Evolutionary conservation across 2,113 vertebrate species (phyloP).

Genomic region (Rhinolophus ferrumequinum): DNA sequence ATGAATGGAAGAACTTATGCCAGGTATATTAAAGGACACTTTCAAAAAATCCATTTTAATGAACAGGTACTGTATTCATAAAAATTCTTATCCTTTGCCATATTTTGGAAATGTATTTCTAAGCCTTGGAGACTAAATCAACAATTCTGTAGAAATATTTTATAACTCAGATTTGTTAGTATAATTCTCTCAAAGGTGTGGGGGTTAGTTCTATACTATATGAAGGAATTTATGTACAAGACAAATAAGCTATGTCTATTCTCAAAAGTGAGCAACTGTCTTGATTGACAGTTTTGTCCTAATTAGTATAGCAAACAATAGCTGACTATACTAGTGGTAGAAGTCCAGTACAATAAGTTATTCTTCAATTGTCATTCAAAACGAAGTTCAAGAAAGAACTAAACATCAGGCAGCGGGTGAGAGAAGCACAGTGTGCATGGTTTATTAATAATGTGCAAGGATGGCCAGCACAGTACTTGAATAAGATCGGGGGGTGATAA

Average conservation of each 20-base stretch:
- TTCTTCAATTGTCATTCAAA: conserved; percentile 64
- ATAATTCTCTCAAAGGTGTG: background rate
- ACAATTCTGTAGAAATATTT: conserved; percentile 3
- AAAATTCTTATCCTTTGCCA: conserved; percentile 8
- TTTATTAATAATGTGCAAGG: conserved; percentile 58
- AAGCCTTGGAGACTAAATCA: conserved; percentile 4
- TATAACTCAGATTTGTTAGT: conserved; percentile 6
- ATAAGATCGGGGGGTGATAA: conserved; percentile 56
- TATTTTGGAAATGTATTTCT: conserved; percentile 42
- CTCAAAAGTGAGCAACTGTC: conserved; percentile 36
- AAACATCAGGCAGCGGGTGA: background rate
- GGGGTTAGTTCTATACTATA: background rate
- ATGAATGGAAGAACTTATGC: background rate
- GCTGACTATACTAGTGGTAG: background rate
- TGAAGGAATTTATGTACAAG: background rate
- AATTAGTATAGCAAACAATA: conserved; percentile 58
- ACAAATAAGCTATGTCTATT: conserved; percentile 23
- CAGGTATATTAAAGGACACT: conserved; percentile 1
- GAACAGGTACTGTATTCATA: background rate
- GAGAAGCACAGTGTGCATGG: background rate
- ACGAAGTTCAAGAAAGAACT: conserved; percentile 62
- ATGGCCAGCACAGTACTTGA: conserved; percentile 21
- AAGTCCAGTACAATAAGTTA: conserved; percentile 58
- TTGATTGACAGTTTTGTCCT: conserved; percentile 48
- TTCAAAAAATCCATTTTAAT: conserved; percentile 24